Conservation (phyloP, 2,113 vertebrate genomes). For the Clarias macrocephalus region DNA sequence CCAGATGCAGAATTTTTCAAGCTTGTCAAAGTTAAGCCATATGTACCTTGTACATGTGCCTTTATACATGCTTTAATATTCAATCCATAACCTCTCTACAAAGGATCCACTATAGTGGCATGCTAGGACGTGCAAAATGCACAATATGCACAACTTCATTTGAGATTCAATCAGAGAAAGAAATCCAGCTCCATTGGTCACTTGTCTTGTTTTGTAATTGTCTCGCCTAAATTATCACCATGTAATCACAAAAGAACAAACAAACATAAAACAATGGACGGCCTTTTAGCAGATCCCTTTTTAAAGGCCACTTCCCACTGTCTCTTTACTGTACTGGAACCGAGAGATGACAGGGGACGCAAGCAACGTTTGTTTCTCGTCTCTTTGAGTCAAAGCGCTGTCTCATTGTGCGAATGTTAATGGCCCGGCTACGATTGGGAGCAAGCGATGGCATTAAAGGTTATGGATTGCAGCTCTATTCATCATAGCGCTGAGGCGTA, state of each 20-base stretch:
- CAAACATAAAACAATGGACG: constrained; percentile 37
- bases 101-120: background rate
- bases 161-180: constrained; percentile 9
- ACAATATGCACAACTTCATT: background rate
- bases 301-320: constrained; percentile 32
- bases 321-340: constrained; percentile 35
- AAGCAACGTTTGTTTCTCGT: constrained; percentile 32
- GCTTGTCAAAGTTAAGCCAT: background rate
- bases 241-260: constrained; percentile 40
- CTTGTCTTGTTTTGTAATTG: constrained; percentile 14
- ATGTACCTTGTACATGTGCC: background rate
- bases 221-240: constrained; percentile 37
- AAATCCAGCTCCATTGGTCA: background rate
- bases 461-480: constrained; percentile 44
- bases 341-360: constrained; percentile 17
- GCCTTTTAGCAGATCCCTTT: constrained; percentile 41
- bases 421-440: constrained; percentile 32
- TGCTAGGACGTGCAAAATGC: background rate
- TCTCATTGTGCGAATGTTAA: constrained; percentile 53
- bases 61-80: background rate
- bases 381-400: constrained; percentile 33
- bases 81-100: background rate
- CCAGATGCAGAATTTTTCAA: background rate
- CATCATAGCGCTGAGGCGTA: constrained; percentile 28
- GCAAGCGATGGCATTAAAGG: constrained; percentile 33